A percentile compares a stretch with the other conserved stretches of the same genome.
phyloP scores from a whole-genome alignment of 2,888 invertebrate genomes.

The Drosophila pegasa region DNA sequence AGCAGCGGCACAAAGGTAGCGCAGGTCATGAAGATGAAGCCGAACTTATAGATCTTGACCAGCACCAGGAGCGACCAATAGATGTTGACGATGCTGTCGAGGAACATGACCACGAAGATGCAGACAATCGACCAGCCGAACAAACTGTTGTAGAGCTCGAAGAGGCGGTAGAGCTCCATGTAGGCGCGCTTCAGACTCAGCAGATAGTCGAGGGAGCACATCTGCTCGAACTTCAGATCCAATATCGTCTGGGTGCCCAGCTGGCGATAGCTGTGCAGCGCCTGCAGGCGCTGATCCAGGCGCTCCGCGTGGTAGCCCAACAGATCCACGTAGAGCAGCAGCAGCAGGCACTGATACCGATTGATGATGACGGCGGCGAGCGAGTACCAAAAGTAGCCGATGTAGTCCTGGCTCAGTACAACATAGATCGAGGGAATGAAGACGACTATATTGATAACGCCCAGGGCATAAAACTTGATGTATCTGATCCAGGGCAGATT shows the following conservation, averaged over 20 bases:
- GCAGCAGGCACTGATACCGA: constrained; percentile 52
- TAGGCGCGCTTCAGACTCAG: constrained; percentile 66
- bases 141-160: constrained; percentile 56
- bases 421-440: constrained; percentile 22
- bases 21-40: constrained; percentile 50
- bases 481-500: constrained; percentile 23
- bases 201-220: constrained; percentile 71
- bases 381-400: constrained; percentile 53
- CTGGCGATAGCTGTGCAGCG: constrained; percentile 53
- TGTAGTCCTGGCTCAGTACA: not conserved
- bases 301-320: constrained; percentile 55
- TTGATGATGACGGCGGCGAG: constrained; percentile 37
- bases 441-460: constrained; percentile 15
- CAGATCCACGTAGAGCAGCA: constrained; percentile 54
- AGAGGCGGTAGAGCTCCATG: constrained; percentile 63
- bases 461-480: constrained; percentile 44
- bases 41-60: constrained; percentile 46
- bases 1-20: constrained; percentile 50
- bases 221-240: constrained; percentile 54
- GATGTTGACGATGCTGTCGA: constrained; percentile 69
- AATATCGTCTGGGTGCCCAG: constrained; percentile 31
- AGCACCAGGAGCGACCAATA: constrained; percentile 69
- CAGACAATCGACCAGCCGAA: constrained; percentile 72
- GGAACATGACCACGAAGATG: constrained; percentile 65
- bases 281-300: constrained; percentile 54